Conservation (phyloP, 2,888 invertebrate genomes). For the Mystacides longicornis region DNA sequence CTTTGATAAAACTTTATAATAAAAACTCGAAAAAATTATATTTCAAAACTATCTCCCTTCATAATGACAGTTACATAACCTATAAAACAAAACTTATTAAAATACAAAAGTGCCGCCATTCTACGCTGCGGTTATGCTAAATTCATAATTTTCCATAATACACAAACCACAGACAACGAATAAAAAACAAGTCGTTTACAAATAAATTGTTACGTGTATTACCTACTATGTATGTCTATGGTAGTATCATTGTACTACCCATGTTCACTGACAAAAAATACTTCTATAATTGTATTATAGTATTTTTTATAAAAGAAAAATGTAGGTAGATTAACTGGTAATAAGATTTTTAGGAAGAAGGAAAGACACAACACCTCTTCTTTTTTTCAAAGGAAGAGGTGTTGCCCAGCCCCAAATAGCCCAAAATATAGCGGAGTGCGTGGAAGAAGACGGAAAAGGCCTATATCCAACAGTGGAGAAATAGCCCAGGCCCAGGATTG, state of each 20-base stretch:
- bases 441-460: too few relatives aligned
- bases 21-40: background rate
- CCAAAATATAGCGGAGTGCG: too few relatives aligned
- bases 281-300: too few relatives aligned
- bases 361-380: too few relatives aligned
- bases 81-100: background rate
- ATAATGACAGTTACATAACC: background rate
- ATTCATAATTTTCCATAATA: background rate
- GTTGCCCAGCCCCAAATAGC: too few relatives aligned
- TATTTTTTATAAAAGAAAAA: too few relatives aligned
- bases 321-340: too few relatives aligned
- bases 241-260: background rate
- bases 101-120: constrained; percentile 1
- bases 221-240: background rate
- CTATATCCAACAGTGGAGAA: too few relatives aligned
- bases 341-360: too few relatives aligned
- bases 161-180: background rate
- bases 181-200: background rate
- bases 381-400: too few relatives aligned
- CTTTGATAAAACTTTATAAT: background rate
- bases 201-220: background rate
- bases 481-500: too few relatives aligned
- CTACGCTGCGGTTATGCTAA: background rate
- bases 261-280: background rate
- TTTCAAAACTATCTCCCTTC: background rate